Percentiles rank a stretch among this genome's conserved stretches.
These are phyloP conservation scores for Ageneiosus marmoratus DNA, from an alignment of 2,113 vertebrate species.

Conservation along the genomic window DNA sequence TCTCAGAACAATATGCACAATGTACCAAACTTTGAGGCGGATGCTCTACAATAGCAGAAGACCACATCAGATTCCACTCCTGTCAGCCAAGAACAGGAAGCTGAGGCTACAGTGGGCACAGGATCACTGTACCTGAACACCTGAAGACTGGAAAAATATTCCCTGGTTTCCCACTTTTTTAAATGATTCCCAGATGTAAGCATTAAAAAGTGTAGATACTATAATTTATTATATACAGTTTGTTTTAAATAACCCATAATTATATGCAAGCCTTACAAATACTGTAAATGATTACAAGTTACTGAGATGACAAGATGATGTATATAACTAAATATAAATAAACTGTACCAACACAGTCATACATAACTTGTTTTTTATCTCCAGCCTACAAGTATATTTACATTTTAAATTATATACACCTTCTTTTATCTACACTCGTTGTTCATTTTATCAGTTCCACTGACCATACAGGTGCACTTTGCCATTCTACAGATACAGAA, in stretches of 20 bases:
- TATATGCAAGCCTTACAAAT: background rate
- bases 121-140: background rate
- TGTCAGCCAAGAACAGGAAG: slow-evolving; percentile 12
- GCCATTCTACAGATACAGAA: no score
- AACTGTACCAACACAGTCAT: background rate
- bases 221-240: background rate
- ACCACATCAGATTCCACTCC: slow-evolving; percentile 4
- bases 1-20: background rate
- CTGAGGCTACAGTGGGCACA: slow-evolving; percentile 4
- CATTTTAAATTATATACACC: background rate
- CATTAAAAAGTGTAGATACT: background rate
- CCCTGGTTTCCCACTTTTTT: background rate
- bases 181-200: slow-evolving; percentile 14
- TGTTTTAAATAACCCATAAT: background rate
- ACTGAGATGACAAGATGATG: background rate
- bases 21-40: background rate
- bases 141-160: background rate
- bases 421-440: no score
- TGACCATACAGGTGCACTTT: no score
- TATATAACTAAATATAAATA: background rate
- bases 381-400: background rate
- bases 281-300: background rate
- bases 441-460: no score
- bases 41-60: background rate
- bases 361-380: background rate